Base-by-base conservation (phyloP, 2,797 vertebrate species). In the Hippoglossus hippoglossus region DNA sequence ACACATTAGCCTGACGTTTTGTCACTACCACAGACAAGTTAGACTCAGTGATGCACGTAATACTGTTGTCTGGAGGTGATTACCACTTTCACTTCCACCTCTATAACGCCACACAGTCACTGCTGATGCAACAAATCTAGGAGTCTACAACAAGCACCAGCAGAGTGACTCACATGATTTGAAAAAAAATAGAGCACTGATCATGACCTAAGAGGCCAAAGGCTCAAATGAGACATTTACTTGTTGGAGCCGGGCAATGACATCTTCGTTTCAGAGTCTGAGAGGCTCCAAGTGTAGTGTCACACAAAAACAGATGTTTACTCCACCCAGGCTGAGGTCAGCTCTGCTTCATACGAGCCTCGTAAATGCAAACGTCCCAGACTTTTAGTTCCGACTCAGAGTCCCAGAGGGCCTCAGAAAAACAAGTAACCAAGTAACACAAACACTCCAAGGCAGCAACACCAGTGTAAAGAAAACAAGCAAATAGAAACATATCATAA, bases 311-410 rank as follows among this genome's bases (percentile, higher is more conserved):
- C 81, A 88, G 90, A 91, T 87, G 88, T 83, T 88, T 63, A 79
- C 89, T 82, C 84, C 86, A 87, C 89, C 88, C 89, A 83, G 64
- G 63, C 59, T 85, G 85, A 87, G 85, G 83, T 89, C 79, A 82
- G 36, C 69, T 60, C 74, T 18, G 74, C 60, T 73, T 65, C 24
- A 12, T 24, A 22, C 44, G 39, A 78, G 39, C 57, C 59, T 73
- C 67, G 62, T 71, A 79, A 81, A 67, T 6, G 46, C 62, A 79
- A 80, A 65, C 6, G 46, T 59, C 21, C 71, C 78, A 59, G 44
- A 73, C 56, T 61, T 61, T 65, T 18, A 9, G n/a, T 58, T 66
- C 50, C 39, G 41, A 64, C 54, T 60, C 5, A 2, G 80, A 73
- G 36, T 81, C 80, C 73, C 55, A 46, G 0, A 28, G 67, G 69